Evolutionary conservation across 1,140 invertebrate genomes (phyloP), one percentile per base, ranked within the genome.

Genomic region (Diabrotica virgifera): DNA sequence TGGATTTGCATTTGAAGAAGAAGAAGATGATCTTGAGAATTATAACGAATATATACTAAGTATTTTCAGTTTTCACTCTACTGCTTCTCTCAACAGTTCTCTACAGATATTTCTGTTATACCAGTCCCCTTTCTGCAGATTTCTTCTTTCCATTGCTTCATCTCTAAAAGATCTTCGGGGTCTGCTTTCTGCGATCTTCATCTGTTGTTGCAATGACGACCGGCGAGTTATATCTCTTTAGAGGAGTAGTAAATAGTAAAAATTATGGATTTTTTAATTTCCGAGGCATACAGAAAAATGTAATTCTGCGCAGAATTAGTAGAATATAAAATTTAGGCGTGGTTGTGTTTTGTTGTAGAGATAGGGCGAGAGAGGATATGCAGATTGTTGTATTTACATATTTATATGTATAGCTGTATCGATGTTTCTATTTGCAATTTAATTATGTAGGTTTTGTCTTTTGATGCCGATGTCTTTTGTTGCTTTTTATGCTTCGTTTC

Each of bases 351-450:
- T 58, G 11, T 51, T 14, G 59, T 46, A 59, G 40, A 50, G 64
- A 62, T 66, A 64, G 65, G 66, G 70, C 24, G 72, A 71, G 69
- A 66, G 72, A 74, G 70, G 70, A 76, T 74, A 76, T 76, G 73
- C 72, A 35, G 67, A 68, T 68, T 70, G 69, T 46, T 46, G 40
- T n/a, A n/a, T n/a, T n/a, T n/a, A n/a, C n/a, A n/a, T n/a, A n/a
- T n/a, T n/a, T n/a, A n/a, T n/a, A n/a, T 55, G 63, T 59, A 62
- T 63, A 56, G 70, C 70, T 71, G 72, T 75, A 76, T 76, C 70
- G 74, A 76, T 69, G 72, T 76, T 76, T 73, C 72, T 74, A 76
- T 74, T 76, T 73, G 68, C 68, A 68, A 76, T 76, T 76, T 76
- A 76, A 76, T 76, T 76, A 73, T 74, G 72, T 70, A 70, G 70